These are phyloP conservation scores for Dione vanillae DNA, from an alignment of 2,888 invertebrate species.

Conservation along the genomic window DNA sequence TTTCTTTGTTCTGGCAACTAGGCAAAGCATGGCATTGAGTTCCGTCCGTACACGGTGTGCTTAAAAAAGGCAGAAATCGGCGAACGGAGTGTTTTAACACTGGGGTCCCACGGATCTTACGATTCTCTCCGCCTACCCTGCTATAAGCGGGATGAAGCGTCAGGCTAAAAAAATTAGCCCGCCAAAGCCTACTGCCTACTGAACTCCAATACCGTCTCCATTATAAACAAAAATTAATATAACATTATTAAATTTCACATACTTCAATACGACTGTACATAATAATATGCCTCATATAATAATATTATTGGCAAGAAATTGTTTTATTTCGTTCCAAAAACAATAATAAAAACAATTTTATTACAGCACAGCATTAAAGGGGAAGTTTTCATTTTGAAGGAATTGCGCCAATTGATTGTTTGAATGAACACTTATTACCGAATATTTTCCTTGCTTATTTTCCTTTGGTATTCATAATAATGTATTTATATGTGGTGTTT, in stretches of 20 bases:
- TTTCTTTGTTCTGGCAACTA: too few species aligned
- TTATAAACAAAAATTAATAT: too few species aligned
- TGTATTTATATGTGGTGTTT: conserved; percentile 52
- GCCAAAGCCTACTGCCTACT: too few species aligned
- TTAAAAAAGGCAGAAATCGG: too few species aligned
- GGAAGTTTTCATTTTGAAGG: conserved; percentile 35
- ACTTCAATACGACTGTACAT: background rate
- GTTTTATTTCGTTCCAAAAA: conserved; percentile 25
- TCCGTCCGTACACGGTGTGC: too few species aligned
- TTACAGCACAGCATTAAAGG: conserved; percentile 28
- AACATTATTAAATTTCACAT: too few species aligned
- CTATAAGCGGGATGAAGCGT: too few species aligned
- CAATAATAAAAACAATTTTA: conserved; percentile 30
- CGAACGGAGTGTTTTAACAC: background rate
- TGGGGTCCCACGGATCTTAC: too few species aligned
- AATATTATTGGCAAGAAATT: conserved; percentile 3
- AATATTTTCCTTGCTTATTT: conserved; percentile 46
- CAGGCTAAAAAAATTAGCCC: background rate
- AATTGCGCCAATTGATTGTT: conserved; percentile 32
- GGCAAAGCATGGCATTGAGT: too few species aligned
- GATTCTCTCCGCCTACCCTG: too few species aligned
- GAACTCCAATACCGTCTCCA: too few species aligned
- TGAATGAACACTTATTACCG: conserved; percentile 30
- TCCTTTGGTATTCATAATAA: conserved; percentile 55
- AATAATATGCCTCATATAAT: background rate